A percentile compares a stretch with the other conserved stretches of the same genome.
phyloP scores from a whole-genome alignment of 2,888 invertebrate genomes.

The Crossocerus cetratus region DNA sequence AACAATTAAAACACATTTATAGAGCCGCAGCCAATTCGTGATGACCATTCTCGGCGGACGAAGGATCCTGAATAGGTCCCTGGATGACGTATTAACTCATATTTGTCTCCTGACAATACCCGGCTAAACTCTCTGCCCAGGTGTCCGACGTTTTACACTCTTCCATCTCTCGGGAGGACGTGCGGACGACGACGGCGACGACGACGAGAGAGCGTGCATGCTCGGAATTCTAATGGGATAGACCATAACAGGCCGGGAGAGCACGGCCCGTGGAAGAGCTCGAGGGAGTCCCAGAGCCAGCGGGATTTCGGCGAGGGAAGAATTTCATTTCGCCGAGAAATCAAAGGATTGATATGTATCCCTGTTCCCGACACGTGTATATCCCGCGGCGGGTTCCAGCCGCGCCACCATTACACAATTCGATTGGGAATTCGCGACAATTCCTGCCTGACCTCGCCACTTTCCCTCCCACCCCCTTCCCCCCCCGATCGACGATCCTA shows the following conservation, averaged over 20 bases:
- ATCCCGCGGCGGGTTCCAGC: not conserved
- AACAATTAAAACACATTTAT: constrained; percentile 74
- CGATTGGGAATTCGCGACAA: constrained; percentile 1
- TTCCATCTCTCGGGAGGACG: constrained; percentile 64
- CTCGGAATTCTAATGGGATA: constrained; percentile 64
- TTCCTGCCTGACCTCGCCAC: not conserved
- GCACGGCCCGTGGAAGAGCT: constrained; percentile 38
- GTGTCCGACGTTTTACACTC: constrained; percentile 71
- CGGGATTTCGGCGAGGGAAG: constrained; percentile 50
- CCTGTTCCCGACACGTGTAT: not conserved
- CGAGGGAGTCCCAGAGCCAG: constrained; percentile 45
- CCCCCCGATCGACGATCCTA: no score
- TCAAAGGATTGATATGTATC: not conserved
- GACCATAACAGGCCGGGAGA: constrained; percentile 55
- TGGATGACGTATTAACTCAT: constrained; percentile 75
- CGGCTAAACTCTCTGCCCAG: constrained; percentile 70
- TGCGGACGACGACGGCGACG: constrained; percentile 35
- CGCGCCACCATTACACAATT: no score
- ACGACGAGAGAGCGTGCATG: constrained; percentile 55
- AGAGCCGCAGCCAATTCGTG: constrained; percentile 67
- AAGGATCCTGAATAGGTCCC: constrained; percentile 64
- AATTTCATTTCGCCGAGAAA: constrained; percentile 38
- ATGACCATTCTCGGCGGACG: constrained; percentile 67
- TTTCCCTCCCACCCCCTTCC: no score
- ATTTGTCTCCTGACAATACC: constrained; percentile 74